Percentiles rank a stretch among this genome's conserved stretches.
phyloP scores from a whole-genome alignment of 2,113 vertebrate species.

The Micromys minutus region DNA sequence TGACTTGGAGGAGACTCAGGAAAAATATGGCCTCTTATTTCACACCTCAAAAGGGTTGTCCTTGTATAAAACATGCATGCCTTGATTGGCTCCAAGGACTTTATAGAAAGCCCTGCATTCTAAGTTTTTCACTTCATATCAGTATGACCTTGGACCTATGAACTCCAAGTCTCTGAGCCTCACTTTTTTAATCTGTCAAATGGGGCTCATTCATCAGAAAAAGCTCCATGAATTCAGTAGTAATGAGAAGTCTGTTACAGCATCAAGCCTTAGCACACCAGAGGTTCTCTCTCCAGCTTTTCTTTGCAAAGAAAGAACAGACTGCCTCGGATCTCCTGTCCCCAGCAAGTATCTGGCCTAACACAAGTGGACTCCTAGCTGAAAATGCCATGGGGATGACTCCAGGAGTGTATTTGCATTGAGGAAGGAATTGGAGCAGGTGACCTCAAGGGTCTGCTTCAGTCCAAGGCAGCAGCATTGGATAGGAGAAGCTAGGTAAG shows the following conservation, averaged over 20 bases:
- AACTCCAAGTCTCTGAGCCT: not conserved
- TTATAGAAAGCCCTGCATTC: constrained; percentile 17
- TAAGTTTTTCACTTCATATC: constrained; percentile 30
- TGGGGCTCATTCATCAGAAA: constrained; percentile 1
- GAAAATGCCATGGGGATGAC: not conserved
- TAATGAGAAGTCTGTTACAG: constrained; percentile 33
- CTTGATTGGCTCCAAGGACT: not conserved
- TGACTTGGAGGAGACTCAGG: not conserved
- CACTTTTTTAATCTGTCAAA: constrained; percentile 58
- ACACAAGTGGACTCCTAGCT: not conserved
- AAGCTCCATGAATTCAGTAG: not conserved
- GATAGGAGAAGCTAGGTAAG: not conserved
- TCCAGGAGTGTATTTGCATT: not conserved
- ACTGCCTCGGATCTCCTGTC: not conserved
- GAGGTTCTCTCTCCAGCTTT: constrained; percentile 8
- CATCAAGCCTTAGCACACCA: constrained; percentile 30
- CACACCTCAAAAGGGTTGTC: not conserved
- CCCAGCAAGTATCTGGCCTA: not conserved
- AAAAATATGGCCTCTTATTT: constrained; percentile 19
- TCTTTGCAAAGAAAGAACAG: constrained; percentile 28
- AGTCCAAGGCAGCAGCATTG: not conserved
- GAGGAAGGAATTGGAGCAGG: not conserved
- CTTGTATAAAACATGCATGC: not conserved
- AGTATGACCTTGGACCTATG: constrained; percentile 47
- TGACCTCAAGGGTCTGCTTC: constrained; percentile 25